Evolutionary conservation across 2,888 invertebrate genomes (phyloP), one percentile per base, ranked within the genome.

Genomic region (Dynastes maya): DNA sequence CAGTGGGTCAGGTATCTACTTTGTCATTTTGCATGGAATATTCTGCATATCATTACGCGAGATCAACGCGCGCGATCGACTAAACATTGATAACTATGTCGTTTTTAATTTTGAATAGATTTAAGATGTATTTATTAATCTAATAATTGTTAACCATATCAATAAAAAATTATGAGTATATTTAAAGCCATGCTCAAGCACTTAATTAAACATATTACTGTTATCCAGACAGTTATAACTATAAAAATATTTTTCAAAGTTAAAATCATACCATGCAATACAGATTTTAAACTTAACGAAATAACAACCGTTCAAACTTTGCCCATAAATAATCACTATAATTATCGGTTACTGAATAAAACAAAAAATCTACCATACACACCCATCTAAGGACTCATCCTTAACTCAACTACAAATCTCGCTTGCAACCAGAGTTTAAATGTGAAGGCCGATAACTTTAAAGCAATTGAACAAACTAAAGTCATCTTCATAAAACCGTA

Each of bases 401-500:
- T 65, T 22, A 16, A n/a, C 40, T 65, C 65, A 9, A n/a, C 40
- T 65, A 65, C 65, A 65, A 65, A 40, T n/a, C 37, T 40, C 8
- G 65, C 45, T 22, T 11, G 40, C 40, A 40, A 65, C 37, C 37
- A 22, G 27, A 68, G 68, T 68, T 68, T 68, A 68, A 68, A 68
- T 68, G 68, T 68, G 68, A 68, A 68, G 68, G 68, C 51, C 68
- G 68, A 68, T 27, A 49, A 51, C 68, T 68, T 68, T 51, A 27
- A 68, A 68, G 68, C 29, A 68, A 68, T 51, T 51, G 29, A 68
- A 68, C 68, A 51, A 68, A 68, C 63, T 63, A 13, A 63, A 63
- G 32, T 63, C 29, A 58, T 58, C 55, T 58, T 58, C 22, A 27
- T 22, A 58, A 1, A 58, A 22, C 8, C 32, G n/a, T 13, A 29